Evolutionary conservation across 2,113 vertebrate genomes (phyloP).

Genomic region (Pogonocichla stellata): DNA sequence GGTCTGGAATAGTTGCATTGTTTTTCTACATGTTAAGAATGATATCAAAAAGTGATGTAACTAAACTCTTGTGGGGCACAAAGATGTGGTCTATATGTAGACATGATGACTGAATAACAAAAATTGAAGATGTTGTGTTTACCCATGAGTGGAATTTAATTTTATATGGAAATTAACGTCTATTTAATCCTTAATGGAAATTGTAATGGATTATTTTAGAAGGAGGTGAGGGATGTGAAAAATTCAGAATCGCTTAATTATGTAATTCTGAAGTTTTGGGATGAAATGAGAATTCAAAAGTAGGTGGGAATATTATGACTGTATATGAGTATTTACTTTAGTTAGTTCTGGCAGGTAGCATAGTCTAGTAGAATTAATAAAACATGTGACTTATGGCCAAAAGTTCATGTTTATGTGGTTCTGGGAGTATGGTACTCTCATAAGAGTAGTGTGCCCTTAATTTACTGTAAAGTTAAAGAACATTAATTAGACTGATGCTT

Average conservation of each 20-base stretch:
- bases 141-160: neutral
- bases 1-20: neutral
- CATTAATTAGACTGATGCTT: neutral
- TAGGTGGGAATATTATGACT: neutral
- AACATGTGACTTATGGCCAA: neutral
- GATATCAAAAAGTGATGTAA: neutral
- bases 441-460: neutral
- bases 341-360: neutral
- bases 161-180: neutral
- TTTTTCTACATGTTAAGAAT: neutral
- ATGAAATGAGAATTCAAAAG: neutral
- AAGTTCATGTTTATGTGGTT: neutral
- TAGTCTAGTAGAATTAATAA: neutral
- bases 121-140: neutral
- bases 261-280: neutral
- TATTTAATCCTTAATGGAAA: neutral
- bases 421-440: neutral
- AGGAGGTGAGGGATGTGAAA: neutral
- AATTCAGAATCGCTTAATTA: neutral
- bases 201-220: neutral
- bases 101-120: neutral
- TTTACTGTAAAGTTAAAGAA: neutral
- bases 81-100: neutral
- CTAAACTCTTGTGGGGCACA: rapidly evolving
- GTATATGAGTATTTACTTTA: neutral